Conservation (phyloP, 1,140 invertebrate genomes). For the Leptinotarsa defecta region DNA sequence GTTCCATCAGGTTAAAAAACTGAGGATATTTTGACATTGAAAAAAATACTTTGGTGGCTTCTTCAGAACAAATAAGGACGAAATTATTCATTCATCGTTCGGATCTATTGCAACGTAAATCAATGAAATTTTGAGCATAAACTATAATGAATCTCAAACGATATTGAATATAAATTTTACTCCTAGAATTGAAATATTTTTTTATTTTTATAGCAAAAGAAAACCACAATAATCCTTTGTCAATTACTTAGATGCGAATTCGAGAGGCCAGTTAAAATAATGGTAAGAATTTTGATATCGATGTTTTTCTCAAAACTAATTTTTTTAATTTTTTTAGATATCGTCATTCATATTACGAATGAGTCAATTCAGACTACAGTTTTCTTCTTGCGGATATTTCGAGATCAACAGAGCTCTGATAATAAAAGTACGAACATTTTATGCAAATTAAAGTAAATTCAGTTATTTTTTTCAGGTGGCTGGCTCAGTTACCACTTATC, state of each 20-base stretch:
- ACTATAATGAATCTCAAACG: no score
- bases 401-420: constrained; percentile 18
- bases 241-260: neutral
- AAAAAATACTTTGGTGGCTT: no score
- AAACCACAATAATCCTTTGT: constrained; percentile 15
- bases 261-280: neutral
- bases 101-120: no score
- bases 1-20: no score
- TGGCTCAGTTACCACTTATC: constrained; percentile 26
- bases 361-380: neutral
- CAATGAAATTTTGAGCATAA: no score
- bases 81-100: no score
- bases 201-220: neutral
- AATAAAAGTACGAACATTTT: neutral
- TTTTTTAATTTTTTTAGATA: no score
- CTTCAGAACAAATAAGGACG: no score
- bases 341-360: neutral
- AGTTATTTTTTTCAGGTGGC: constrained; percentile 13
- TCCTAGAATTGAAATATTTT: no score
- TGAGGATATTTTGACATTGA: no score
- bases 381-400: constrained; percentile 19
- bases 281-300: neutral
- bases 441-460: neutral
- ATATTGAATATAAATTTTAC: no score
- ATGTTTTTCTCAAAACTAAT: no score